A percentile compares a stretch with the other conserved stretches of the same genome.
Evolutionary conservation across 2,113 vertebrate genomes (phyloP).

Genomic region (Nymphicus hollandicus): DNA sequence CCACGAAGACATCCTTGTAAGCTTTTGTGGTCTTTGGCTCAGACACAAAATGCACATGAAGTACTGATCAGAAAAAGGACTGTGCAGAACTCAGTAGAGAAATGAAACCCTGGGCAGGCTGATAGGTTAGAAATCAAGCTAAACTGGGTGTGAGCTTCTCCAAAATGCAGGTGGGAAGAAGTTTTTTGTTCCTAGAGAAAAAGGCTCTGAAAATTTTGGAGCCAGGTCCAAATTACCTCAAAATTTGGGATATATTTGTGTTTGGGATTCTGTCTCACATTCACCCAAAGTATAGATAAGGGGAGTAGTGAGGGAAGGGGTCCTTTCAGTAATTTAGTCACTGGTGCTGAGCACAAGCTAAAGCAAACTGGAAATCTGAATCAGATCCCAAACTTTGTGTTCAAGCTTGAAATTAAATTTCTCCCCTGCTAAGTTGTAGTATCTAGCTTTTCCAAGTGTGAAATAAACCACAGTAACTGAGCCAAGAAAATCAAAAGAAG

Average conservation of each 20-base stretch:
- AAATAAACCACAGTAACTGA: background rate
- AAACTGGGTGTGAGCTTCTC: background rate
- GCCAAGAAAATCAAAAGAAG: background rate
- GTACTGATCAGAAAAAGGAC: background rate
- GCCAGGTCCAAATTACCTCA: background rate
- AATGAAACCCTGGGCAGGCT: background rate
- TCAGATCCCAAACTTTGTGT: background rate
- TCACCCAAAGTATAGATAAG: background rate
- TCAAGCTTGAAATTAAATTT: slow-evolving; percentile 12
- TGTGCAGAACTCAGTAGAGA: background rate
- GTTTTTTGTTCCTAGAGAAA: background rate
- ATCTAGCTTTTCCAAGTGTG: background rate
- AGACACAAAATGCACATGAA: background rate
- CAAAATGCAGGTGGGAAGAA: background rate
- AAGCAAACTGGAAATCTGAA: background rate
- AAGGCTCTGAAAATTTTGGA: background rate
- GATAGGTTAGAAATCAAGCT: background rate
- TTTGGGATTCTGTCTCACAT: background rate
- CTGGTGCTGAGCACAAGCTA: background rate
- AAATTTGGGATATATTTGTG: background rate
- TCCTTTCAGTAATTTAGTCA: background rate
- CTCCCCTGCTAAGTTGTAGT: background rate
- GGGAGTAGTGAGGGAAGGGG: background rate
- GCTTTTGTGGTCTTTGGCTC: slow-evolving; percentile 5
- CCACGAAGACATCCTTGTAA: background rate